These are phyloP conservation scores for Odontophorus gujanensis DNA, from an alignment of 2,113 vertebrate species.

Conservation along the genomic window DNA sequence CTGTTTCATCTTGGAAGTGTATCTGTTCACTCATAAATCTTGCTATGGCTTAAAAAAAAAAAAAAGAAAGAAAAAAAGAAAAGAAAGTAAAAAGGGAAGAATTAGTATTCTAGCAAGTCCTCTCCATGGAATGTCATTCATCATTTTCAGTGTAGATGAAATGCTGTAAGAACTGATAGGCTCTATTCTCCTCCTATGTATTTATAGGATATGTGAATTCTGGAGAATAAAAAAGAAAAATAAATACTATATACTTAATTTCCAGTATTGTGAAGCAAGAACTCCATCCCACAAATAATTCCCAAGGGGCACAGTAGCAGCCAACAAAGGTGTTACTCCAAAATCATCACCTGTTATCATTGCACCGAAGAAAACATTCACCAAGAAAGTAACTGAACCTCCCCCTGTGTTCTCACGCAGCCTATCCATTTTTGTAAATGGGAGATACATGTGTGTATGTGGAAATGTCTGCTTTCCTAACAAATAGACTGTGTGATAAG, in stretches of 20 bases:
- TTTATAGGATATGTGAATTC: neutral
- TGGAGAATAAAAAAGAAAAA: neutral
- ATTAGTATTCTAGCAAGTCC: constrained; percentile 30
- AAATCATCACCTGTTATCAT: neutral
- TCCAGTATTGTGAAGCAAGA: neutral
- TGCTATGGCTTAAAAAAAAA: neutral
- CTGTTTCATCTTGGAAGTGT: constrained; percentile 59
- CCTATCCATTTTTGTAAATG: neutral
- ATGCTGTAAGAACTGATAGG: neutral
- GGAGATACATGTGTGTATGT: fast-evolving
- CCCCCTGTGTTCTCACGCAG: neutral
- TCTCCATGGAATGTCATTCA: neutral
- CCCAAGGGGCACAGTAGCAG: neutral
- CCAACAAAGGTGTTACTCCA: neutral
- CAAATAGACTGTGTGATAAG: neutral
- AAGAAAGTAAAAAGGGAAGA: neutral
- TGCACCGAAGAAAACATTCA: neutral
- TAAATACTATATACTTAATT: neutral
- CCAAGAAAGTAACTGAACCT: neutral
- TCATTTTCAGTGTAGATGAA: neutral
- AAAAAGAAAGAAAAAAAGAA: neutral
- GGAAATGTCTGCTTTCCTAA: neutral
- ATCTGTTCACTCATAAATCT: constrained; percentile 64
- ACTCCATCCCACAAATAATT: neutral
- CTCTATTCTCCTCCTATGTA: neutral